Conservation (phyloP, 2,888 invertebrate genomes). For the Salticus scenicus region DNA sequence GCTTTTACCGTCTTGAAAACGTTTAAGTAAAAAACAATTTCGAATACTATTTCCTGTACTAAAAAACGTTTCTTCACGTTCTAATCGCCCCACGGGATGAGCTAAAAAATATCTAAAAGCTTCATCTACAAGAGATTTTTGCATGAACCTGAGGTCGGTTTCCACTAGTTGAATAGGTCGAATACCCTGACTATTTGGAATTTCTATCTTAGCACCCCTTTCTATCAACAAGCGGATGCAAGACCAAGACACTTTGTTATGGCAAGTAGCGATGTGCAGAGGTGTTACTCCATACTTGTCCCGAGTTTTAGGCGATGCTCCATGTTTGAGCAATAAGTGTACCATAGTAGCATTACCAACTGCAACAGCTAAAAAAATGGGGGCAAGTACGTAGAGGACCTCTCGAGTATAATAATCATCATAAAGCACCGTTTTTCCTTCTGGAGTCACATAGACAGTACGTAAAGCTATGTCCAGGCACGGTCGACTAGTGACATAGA, state of each 20-base stretch:
- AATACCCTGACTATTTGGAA: conserved; percentile 78
- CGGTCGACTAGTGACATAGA: conserved; percentile 66
- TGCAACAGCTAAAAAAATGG: conserved; percentile 80
- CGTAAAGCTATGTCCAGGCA: conserved; percentile 73
- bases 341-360: conserved; percentile 79
- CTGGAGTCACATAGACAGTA: conserved; percentile 63
- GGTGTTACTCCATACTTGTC: conserved; percentile 80
- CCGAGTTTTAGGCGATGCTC: conserved; percentile 78
- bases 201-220: conserved; percentile 77
- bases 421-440: conserved; percentile 69
- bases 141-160: conserved; percentile 77
- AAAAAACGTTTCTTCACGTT: conserved; percentile 54
- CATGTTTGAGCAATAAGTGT: conserved; percentile 79
- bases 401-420: conserved; percentile 78
- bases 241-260: conserved; percentile 79
- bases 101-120: conserved; percentile 71
- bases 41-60: conserved; percentile 54
- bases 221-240: conserved; percentile 78
- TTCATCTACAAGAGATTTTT: conserved; percentile 78
- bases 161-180: conserved; percentile 79
- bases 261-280: conserved; percentile 79
- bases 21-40: conserved; percentile 47
- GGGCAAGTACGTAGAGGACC: conserved; percentile 79
- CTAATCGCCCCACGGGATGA: conserved; percentile 44
- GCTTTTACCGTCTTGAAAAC: conserved; percentile 56